Base-by-base conservation (phyloP, 1,140 invertebrate species). In the Drosophila kohkoa region DNA sequence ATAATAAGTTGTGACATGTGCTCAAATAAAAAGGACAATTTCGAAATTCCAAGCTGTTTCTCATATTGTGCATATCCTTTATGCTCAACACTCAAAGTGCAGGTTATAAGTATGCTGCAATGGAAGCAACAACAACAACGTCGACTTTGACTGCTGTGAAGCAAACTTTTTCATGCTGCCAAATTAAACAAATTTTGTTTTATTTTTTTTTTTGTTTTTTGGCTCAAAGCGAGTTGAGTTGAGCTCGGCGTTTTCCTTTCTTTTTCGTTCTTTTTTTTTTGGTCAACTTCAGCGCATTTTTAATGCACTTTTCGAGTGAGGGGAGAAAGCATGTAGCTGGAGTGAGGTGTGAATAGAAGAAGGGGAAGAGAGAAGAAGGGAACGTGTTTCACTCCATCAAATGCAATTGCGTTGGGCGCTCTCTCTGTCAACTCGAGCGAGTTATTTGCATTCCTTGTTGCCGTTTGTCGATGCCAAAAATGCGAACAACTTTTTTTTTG, bases 391-490 rank as follows among this genome's bases (percentile, higher is more conserved):
- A 60, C 59, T 77, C 67, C 55, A 74, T 74, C 81, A 85, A 83
- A 83, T 77, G 77, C 73, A 83, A 77, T 83, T 83, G 4, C 74
- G 65, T 41, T 64, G 70, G 46, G 30, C 55, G 48, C 64, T 76
- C 43, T 75, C 64, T 76, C 43, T 75, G 75, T 64, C 80, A 82
- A 69, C 67, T 82, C 45, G 72, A 66, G 76, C 67, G 64, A 59
- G 65, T 66, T 79, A 86, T 85, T 85, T 85, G 81, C 78, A 86
- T 86, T 81, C 68, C 74, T 85, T 77, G 65, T 77, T 81, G 52
- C 5, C 58, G 66, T 69, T 72, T 59, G 79, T 77, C 55, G 38
- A 49, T 54, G n/a, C 51, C 51, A 5, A 54, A 54, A 70, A 63
- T 77, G 65, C 68, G 16, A 79, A 41, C 16, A 41, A 57, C 8